Base-by-base conservation (phyloP, 1,140 invertebrate genomes). In the Drosophila kanapiae region DNA sequence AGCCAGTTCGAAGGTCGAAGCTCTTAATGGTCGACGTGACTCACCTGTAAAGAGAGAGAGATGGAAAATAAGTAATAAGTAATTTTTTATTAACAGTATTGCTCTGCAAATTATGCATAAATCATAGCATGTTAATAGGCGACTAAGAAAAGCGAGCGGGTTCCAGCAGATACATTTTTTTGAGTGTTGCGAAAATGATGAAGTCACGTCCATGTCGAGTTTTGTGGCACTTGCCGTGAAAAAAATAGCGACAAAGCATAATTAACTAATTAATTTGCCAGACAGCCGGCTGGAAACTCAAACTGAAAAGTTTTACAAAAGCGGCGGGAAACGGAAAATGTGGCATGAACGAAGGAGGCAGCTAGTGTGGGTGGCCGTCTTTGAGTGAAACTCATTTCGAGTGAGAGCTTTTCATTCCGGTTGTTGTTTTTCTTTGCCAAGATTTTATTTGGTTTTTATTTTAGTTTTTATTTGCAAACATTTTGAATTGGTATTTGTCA, bases 181-280 rank as follows among this genome's bases (percentile, higher is more conserved):
- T 6, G 54, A 77, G 49, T 62, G 49, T 63, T 77, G 47, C 72
- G 42, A 51, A 67, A 64, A 71, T 72, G 67, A 82, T 87, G 61
- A 79, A 85, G 78, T 81, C 82, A 86, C 74, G 75, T 80, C 60
- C 53, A 23, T 8, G 33, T 59, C 38, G 33, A 49, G 29, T 49
- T 47, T 54, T 40, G 45, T 38, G 63, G 43, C 82, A 86, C 83
- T 83, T 86, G 80, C 76, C 78, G 27, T 40, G 18, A 42, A 45
- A 64, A 56, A 80, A 79, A 56, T 57, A 77, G 58, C 76, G 74
- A 71, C 65, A 71, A 68, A 82, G 70, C 70, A 71, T 87, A 88
- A 80, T 86, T 80, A 87, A 78, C 84, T 83, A 87, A 87, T 87
- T 87, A 83, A 87, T 88, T 83, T 74, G 76, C 71, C 60, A 54